Percentiles rank a stretch among this genome's conserved stretches.
Evolutionary conservation across 2,797 vertebrate species (phyloP).

Genomic region (Crenuchus spilurus): DNA sequence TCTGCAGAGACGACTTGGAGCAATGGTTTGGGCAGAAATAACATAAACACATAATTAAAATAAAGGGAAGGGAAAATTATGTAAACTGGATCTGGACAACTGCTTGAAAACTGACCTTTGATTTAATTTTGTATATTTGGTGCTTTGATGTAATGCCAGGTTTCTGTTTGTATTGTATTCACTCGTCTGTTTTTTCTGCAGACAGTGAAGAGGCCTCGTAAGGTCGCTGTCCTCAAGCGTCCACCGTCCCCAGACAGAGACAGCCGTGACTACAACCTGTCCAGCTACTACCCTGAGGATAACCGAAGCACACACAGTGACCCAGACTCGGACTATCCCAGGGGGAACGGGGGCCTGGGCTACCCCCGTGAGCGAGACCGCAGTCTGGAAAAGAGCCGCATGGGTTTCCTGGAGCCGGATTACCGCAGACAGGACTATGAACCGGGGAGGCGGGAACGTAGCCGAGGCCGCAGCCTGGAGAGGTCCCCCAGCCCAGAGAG

Average conservation of each 20-base stretch:
- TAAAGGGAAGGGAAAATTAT: too few relatives aligned
- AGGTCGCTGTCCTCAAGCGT: conserved; percentile 76
- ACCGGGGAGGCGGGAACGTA: conserved; percentile 62
- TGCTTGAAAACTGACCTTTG: not conserved
- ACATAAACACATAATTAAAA: too few relatives aligned
- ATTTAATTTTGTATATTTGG: not conserved
- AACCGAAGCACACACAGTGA: conserved; percentile 78
- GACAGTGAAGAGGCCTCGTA: conserved; percentile 92
- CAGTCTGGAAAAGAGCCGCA: conserved; percentile 64
- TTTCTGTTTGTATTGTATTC: not conserved
- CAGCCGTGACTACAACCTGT: conserved; percentile 76
- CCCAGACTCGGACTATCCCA: conserved; percentile 81
- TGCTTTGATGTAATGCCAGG: not conserved
- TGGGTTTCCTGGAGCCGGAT: conserved; percentile 68
- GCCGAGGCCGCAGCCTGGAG: conserved; percentile 76
- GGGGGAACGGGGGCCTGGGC: conserved; percentile 71
- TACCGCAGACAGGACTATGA: conserved; percentile 71
- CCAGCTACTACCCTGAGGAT: conserved; percentile 86
- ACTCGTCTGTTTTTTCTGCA: conserved; percentile 55
- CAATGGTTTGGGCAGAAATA: not conserved
- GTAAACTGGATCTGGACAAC: too few relatives aligned
- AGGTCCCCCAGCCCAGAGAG: conserved; percentile 76
- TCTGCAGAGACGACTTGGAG: not conserved
- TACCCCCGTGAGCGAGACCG: conserved; percentile 73
- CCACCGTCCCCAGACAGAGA: conserved; percentile 78